phyloP scores from a whole-genome alignment of 2,888 invertebrate genomes.

The Xestia c-nigrum region DNA sequence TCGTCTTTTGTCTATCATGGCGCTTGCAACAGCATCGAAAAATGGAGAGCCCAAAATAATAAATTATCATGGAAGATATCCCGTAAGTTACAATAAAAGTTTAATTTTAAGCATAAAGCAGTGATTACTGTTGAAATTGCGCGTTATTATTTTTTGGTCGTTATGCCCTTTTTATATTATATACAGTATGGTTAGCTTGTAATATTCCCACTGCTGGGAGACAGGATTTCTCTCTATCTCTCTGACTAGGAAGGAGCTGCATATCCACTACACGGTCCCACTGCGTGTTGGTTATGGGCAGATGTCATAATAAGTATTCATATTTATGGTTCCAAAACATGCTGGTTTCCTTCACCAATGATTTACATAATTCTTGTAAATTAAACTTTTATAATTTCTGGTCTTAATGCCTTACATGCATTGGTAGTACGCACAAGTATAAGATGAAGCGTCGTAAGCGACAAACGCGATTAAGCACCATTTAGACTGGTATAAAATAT shows the following conservation, averaged over 20 bases:
- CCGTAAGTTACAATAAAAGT: no score
- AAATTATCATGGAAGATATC: no score
- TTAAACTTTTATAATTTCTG: slow-evolving; percentile 11
- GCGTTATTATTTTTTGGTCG: not conserved
- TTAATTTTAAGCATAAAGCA: no score
- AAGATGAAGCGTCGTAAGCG: slow-evolving; percentile 24
- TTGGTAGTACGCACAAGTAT: not conserved
- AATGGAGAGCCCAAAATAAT: no score
- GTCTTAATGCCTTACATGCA: not conserved
- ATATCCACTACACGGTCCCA: no score
- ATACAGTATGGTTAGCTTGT: not conserved
- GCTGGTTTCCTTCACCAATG: not conserved
- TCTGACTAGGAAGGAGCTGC: no score
- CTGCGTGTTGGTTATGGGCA: no score
- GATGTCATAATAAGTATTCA: no score
- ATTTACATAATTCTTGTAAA: slow-evolving; percentile 18
- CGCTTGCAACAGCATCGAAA: no score
- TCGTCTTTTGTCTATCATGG: no score
- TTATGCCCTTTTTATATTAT: not conserved
- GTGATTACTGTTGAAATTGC: no score
- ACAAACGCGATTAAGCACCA: slow-evolving; percentile 37
- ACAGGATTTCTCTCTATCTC: not conserved
- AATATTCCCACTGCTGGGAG: not conserved
- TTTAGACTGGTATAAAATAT: slow-evolving; percentile 51
- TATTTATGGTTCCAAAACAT: not conserved